Evolutionary conservation across 2,888 invertebrate species (phyloP).

Genomic region (Polylopha cassiicola): DNA sequence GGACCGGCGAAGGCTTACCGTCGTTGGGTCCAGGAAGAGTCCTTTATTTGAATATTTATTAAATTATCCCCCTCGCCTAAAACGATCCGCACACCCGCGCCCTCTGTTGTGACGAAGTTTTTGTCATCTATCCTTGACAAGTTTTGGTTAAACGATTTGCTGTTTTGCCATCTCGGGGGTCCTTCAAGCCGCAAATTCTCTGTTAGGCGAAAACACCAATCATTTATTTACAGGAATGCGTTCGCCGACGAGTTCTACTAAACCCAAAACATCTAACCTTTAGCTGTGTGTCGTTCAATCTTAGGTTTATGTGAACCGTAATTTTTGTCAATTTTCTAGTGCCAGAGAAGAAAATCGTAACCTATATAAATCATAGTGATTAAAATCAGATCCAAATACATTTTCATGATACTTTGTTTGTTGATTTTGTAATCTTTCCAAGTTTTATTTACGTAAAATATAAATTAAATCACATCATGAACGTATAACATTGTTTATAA

Average conservation of each 20-base stretch:
- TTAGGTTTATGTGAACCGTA: too few species aligned
- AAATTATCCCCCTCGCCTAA: slow-evolving; percentile 44
- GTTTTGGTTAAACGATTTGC: slow-evolving; percentile 16
- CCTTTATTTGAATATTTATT: slow-evolving; percentile 69
- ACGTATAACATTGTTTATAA: too few species aligned
- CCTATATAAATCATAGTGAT: too few species aligned
- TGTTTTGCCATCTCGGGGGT: slow-evolving; percentile 1
- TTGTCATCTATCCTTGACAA: slow-evolving; percentile 40
- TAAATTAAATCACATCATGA: too few species aligned
- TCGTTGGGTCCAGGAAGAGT: slow-evolving; percentile 10
- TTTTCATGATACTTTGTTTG: neutral
- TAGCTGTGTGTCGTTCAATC: too few species aligned
- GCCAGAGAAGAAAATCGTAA: too few species aligned
- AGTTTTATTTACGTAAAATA: neutral
- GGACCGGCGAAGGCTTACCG: neutral
- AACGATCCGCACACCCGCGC: slow-evolving; percentile 25
- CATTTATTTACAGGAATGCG: too few species aligned
- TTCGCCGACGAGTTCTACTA: too few species aligned
- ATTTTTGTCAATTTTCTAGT: too few species aligned
- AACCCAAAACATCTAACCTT: too few species aligned
- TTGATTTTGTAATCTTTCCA: neutral
- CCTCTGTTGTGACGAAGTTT: slow-evolving; percentile 47
- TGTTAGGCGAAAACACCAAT: too few species aligned
- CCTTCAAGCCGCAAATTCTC: too few species aligned
- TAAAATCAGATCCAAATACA: slow-evolving; percentile 4